phyloP scores from a whole-genome alignment of 2,113 vertebrate genomes.

The Ancistrus triradiatus region DNA sequence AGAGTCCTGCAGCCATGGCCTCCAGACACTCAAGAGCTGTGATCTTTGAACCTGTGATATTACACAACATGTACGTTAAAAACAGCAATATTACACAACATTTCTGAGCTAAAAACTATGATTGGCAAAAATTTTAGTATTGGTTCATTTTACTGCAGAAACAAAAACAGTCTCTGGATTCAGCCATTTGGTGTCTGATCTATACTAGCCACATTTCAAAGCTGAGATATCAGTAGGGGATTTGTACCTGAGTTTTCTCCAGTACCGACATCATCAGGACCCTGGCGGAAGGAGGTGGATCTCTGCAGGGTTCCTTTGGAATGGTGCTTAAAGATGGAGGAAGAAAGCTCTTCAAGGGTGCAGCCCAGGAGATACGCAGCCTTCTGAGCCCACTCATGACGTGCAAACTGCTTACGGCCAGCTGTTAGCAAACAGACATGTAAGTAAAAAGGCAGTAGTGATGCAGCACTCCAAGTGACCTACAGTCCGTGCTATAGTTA shows the following conservation, averaged over 20 bases:
- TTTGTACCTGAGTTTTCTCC: conserved; percentile 70
- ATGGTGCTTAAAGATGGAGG: conserved; percentile 91
- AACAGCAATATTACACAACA: no score
- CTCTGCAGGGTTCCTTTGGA: conserved; percentile 81
- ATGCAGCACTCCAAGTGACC: no score
- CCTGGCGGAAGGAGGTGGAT: conserved; percentile 89
- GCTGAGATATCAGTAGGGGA: background rate
- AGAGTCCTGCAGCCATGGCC: conserved; percentile 87
- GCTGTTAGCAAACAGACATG: no score
- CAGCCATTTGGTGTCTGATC: no score
- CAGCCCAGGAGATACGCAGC: conserved; percentile 88
- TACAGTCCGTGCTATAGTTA: no score
- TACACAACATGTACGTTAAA: background rate
- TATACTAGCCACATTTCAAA: no score
- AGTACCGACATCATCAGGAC: conserved; percentile 70
- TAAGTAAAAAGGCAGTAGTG: no score
- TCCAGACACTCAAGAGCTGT: conserved; percentile 92
- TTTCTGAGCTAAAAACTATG: no score
- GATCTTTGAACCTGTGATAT: background rate
- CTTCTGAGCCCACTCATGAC: conserved; percentile 97
- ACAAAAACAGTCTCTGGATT: no score
- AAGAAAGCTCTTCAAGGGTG: conserved; percentile 90
- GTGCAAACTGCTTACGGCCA: conserved; percentile 88
- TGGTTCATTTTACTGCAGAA: no score
- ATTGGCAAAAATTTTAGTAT: no score